phyloP scores from a whole-genome alignment of 2,797 vertebrate genomes.

The Poecilia wingei region DNA sequence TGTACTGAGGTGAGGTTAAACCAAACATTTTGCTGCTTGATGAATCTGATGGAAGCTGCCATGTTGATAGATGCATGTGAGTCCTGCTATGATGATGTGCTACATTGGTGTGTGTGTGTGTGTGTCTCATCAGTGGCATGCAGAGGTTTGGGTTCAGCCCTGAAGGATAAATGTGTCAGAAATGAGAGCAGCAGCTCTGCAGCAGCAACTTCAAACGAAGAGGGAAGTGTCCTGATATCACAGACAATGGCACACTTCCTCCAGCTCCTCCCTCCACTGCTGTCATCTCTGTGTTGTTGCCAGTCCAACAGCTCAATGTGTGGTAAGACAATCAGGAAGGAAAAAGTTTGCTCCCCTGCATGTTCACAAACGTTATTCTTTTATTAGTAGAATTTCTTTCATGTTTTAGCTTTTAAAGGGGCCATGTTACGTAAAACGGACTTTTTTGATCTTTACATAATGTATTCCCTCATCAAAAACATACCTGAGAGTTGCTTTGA shows the following conservation, averaged over 20 bases:
- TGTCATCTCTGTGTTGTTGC: slow-evolving; percentile 52
- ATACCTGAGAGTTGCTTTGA: too few relatives aligned
- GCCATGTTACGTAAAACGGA: neutral
- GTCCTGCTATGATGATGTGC: neutral
- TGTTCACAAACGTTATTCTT: neutral
- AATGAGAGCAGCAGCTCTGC: neutral
- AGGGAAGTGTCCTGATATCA: slow-evolving; percentile 46
- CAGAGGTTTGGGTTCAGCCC: slow-evolving; percentile 68
- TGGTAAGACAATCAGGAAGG: slow-evolving; percentile 29
- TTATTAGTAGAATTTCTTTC: neutral
- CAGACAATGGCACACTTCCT: slow-evolving; percentile 68
- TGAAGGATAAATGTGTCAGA: slow-evolving; percentile 77
- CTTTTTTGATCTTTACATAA: too few relatives aligned
- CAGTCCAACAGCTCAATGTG: slow-evolving; percentile 15
- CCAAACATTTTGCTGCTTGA: neutral
- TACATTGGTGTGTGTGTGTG: neutral
- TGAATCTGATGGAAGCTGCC: neutral
- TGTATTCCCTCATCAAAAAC: too few relatives aligned
- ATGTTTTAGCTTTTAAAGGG: neutral
- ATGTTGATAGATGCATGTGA: neutral
- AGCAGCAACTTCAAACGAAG: neutral
- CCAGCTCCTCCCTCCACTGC: slow-evolving; percentile 66
- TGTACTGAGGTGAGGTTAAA: neutral
- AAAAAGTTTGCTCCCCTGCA: neutral
- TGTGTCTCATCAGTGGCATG: slow-evolving; percentile 68